Base-by-base conservation (phyloP, 2,113 vertebrate species). In the Pampusana beccarii region DNA sequence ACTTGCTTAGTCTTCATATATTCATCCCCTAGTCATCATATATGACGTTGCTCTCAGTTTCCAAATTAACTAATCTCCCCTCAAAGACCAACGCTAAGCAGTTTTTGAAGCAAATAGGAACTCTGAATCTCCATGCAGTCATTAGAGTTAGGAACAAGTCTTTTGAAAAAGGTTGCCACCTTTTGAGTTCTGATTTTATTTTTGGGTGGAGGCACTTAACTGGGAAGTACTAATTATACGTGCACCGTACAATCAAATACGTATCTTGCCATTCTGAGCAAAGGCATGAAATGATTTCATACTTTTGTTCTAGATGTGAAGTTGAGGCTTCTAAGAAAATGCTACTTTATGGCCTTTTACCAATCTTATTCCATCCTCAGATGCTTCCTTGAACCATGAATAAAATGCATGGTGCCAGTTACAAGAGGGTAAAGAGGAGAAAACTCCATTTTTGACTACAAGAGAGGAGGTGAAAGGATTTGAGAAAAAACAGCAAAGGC, bases 241-340 rank as follows among this genome's bases (percentile, higher is more conserved):
- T 21, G 46, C 6, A 42, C 3, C 1, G 0, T 17, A 18, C 28
- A 67, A 36, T 33, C 40, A 79, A 64, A 79, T 25, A 34, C 1
- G 0, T 38, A 25, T 7, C 11, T 56, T 83, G 31, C 3, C 13
- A 18, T 74, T 66, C 18, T 15, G 36, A 78, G 40, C 4, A 71
- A 44, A 40, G 12, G 5, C 19, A 10, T 40, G 19, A 84, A 70
- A 84, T 16, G 0, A 40, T 77, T 83, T 77, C 18, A 4, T 61
- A 12, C 8, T 11, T 53, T 61, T 80, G 16, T n/a, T 34, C 4
- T 40, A 70, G 14, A 34, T 42, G 4, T 62, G 60, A 57, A 78
- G 18, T 24, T 26, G 21, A 70, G n/a, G 17, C 6, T 67, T 75
- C 38, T 64, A 36, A 65, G 26, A 53, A 18, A 65, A 34, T 31